phyloP scores from a whole-genome alignment of 35 echinoderm and acorn worm species.

The Diadema setosum region DNA sequence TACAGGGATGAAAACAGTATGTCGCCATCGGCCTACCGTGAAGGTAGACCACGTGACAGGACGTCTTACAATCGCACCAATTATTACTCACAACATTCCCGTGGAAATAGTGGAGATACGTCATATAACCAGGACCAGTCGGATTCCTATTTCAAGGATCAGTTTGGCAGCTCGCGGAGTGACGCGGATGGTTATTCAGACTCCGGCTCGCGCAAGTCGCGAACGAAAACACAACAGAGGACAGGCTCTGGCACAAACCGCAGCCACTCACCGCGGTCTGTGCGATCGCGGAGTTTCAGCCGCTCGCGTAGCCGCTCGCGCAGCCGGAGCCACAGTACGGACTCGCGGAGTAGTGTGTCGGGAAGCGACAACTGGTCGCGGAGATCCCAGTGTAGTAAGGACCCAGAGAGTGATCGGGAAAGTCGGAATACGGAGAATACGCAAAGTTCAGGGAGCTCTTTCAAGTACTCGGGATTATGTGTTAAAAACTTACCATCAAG shows the following conservation, averaged over 20 bases:
- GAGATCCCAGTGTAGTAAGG: conserved; percentile 71
- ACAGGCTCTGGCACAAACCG: conserved; percentile 20
- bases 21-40: conserved; percentile 64
- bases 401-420: conserved; percentile 75
- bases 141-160: conserved; percentile 37
- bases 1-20: conserved; percentile 76
- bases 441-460: conserved; percentile 52
- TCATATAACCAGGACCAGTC: conserved; percentile 37
- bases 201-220: conserved; percentile 56
- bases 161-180: conserved; percentile 4
- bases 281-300: conserved; percentile 79
- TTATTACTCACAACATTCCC: conserved; percentile 88
- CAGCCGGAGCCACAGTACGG: conserved; percentile 76
- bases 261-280: conserved; percentile 59
- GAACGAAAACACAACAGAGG: conserved; percentile 40
- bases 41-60: conserved; percentile 69
- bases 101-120: conserved; percentile 9
- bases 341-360: conserved; percentile 93
- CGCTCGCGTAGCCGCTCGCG: conserved; percentile 64
- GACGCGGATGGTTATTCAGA: conserved; percentile 53
- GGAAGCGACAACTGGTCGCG: conserved; percentile 81
- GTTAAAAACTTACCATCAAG: conserved; percentile 96
- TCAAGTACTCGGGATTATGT: conserved; percentile 89
- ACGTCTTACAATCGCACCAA: conserved; percentile 62
- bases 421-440: conserved; percentile 94